Percentiles rank a stretch among this genome's conserved stretches.
Conservation (phyloP, 2,113 vertebrate species). For the Indicator indicator region DNA sequence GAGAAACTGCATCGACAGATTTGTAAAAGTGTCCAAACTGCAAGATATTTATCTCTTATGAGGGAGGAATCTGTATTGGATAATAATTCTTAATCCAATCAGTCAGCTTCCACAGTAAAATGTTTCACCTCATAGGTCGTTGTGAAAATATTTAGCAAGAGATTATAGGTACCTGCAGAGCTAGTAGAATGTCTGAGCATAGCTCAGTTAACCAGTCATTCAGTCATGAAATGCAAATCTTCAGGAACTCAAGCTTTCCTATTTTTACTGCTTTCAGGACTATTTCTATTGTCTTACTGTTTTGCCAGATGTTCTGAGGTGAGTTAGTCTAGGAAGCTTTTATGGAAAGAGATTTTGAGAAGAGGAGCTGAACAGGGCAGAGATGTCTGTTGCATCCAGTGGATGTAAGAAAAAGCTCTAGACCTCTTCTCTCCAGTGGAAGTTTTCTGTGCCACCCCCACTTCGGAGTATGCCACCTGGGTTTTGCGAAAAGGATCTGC, state of each 20-base stretch:
- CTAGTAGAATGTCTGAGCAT: neutral
- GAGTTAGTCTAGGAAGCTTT: neutral
- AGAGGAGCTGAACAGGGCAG: neutral
- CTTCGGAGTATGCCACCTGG: neutral
- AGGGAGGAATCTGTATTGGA: neutral
- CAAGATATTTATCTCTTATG: neutral
- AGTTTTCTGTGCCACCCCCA: neutral
- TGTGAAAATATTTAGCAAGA: conserved; percentile 18
- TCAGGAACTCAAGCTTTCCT: neutral
- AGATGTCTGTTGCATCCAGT: neutral
- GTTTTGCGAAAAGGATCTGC: neutral
- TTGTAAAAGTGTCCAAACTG: neutral
- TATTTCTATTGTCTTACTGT: neutral
- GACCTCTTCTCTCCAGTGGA: neutral
- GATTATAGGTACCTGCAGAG: neutral
- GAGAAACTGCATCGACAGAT: neutral
- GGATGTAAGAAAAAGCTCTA: neutral
- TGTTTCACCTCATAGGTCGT: neutral
- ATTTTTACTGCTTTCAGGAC: neutral
- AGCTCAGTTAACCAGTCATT: neutral
- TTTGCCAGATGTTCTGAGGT: neutral
- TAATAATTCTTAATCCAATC: neutral
- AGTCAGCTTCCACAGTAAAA: neutral
- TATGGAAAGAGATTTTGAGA: neutral
- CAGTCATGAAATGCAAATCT: neutral